Conservation (phyloP, 2,113 vertebrate species). For the Balaeniceps rex region DNA sequence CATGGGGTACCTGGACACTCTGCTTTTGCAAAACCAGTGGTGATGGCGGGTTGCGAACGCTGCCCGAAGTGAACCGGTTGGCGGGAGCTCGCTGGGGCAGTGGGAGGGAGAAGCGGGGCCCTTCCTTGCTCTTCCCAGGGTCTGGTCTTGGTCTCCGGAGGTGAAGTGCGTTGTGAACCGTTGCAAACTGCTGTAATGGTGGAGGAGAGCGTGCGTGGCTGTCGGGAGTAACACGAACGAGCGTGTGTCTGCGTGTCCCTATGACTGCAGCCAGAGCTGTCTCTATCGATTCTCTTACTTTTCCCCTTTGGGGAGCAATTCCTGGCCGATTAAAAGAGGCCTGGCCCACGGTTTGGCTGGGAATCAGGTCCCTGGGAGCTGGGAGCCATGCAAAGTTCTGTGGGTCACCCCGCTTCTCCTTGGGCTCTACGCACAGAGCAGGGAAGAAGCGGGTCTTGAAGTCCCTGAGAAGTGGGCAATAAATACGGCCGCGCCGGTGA, state of each 20-base stretch:
- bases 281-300: background rate
- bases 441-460: fast-evolving
- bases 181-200: background rate
- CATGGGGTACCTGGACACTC: fast-evolving
- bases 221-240: background rate
- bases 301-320: background rate
- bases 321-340: background rate
- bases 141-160: background rate
- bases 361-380: background rate
- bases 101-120: fast-evolving
- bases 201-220: background rate
- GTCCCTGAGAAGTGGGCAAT: background rate
- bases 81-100: fast-evolving
- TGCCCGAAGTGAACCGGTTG: background rate
- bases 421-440: background rate
- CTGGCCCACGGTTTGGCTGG: background rate
- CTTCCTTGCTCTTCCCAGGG: background rate
- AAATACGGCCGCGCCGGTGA: background rate
- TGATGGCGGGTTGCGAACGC: fast-evolving
- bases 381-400: background rate
- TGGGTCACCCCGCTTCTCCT: background rate
- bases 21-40: fast-evolving
- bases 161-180: background rate
- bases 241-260: background rate
- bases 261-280: background rate